phyloP scores from a whole-genome alignment of 2,113 vertebrate species.

The Engystomops pustulosus region DNA sequence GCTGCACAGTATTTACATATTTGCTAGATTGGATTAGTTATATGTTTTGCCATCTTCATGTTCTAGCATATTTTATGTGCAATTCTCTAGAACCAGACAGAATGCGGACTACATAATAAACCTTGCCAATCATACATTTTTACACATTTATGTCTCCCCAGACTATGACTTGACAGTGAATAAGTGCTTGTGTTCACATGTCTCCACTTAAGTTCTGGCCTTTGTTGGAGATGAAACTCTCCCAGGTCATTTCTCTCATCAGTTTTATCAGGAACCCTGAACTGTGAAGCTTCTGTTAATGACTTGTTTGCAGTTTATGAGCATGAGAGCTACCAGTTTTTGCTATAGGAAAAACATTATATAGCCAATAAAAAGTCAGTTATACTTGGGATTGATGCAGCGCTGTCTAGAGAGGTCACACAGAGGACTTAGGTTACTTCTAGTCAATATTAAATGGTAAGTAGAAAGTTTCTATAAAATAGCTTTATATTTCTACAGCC shows the following conservation, averaged over 20 bases:
- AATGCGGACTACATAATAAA: not conserved
- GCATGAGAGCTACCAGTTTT: constrained; percentile 20
- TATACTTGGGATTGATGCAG: constrained; percentile 43
- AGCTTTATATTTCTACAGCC: not conserved
- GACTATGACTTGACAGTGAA: not conserved
- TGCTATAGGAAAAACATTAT: constrained; percentile 46
- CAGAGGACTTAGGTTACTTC: constrained; percentile 14
- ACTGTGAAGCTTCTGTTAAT: constrained; percentile 45
- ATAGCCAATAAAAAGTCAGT: constrained; percentile 35
- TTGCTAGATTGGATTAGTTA: not conserved
- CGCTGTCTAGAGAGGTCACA: constrained; percentile 28
- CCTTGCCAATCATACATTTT: not conserved
- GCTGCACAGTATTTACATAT: not conserved
- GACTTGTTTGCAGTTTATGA: constrained; percentile 48
- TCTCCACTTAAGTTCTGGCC: constrained; percentile 19
- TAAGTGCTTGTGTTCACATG: constrained; percentile 35
- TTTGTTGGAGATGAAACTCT: constrained; percentile 25
- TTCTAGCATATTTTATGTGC: not conserved
- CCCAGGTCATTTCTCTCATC: constrained; percentile 41
- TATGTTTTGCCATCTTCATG: too few species aligned
- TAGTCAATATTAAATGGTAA: constrained; percentile 21
- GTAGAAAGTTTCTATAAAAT: not conserved
- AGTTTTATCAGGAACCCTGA: constrained; percentile 37
- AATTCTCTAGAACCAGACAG: not conserved
- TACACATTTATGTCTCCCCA: not conserved